Conservation (phyloP, 2,797 vertebrate genomes). For the Lerista edwardsae region DNA sequence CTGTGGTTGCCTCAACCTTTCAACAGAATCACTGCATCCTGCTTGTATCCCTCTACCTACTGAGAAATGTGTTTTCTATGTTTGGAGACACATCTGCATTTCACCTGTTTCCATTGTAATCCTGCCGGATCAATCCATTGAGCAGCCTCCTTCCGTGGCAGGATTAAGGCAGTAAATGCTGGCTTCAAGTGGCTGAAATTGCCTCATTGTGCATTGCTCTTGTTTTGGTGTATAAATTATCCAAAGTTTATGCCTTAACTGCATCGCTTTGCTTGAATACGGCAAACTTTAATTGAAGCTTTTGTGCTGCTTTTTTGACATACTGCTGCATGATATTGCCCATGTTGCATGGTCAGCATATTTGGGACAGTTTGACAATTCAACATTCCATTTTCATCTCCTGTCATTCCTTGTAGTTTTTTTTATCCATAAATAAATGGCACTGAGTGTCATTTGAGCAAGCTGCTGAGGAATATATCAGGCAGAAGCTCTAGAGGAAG, state of each 20-base stretch:
- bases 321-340: conserved; percentile 31
- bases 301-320: conserved; percentile 31
- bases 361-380: conserved; percentile 25
- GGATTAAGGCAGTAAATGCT: background rate
- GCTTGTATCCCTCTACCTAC: no score
- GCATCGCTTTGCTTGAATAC: background rate
- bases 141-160: no score
- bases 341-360: conserved; percentile 15
- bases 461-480: conserved; percentile 30
- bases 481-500: conserved; percentile 27
- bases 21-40: no score
- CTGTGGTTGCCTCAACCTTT: no score
- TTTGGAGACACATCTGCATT: no score
- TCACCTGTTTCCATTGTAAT: no score
- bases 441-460: background rate
- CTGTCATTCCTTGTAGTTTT: conserved; percentile 55
- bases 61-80: no score
- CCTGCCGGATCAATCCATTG: background rate
- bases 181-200: background rate
- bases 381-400: conserved; percentile 40
- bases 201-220: no score
- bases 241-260: background rate
- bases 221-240: background rate
- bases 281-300: background rate
- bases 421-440: conserved; percentile 31